Evolutionary conservation across 2,888 invertebrate species (phyloP).

Genomic region (Nasonovia ribisnigri): DNA sequence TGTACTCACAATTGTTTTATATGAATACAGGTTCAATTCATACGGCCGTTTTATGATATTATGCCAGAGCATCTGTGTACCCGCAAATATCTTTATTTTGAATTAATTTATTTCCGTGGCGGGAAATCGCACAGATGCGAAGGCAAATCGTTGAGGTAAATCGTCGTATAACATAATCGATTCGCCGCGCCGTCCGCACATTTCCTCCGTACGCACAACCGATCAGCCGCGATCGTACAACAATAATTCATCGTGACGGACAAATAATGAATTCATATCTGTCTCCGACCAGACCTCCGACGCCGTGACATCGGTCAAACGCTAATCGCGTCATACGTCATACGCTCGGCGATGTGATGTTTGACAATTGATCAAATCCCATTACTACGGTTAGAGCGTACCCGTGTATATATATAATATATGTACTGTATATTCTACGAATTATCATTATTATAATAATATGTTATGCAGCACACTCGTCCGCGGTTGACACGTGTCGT

Average conservation of each 20-base stretch:
- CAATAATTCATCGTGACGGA: not conserved
- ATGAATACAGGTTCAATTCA: not conserved
- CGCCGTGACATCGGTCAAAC: not conserved
- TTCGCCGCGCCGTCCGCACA: rapidly evolving
- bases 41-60: not conserved
- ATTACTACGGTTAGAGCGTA: not conserved
- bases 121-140: not conserved
- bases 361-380: not conserved
- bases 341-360: not conserved
- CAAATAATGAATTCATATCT: not conserved
- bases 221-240: too few species aligned
- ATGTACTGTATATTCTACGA: too few species aligned
- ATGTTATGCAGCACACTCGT: not conserved
- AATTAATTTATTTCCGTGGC: not conserved
- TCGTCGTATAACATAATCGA: not conserved
- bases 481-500: not conserved
- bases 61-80: not conserved
- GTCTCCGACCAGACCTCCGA: not conserved
- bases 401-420: not conserved
- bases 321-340: not conserved
- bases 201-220: too few species aligned
- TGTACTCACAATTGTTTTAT: not conserved
- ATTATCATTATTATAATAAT: not conserved
- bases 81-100: not conserved
- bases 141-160: not conserved